Evolutionary conservation across 2,888 invertebrate genomes (phyloP).

Genomic region (Brachynemurus nebulosus): DNA sequence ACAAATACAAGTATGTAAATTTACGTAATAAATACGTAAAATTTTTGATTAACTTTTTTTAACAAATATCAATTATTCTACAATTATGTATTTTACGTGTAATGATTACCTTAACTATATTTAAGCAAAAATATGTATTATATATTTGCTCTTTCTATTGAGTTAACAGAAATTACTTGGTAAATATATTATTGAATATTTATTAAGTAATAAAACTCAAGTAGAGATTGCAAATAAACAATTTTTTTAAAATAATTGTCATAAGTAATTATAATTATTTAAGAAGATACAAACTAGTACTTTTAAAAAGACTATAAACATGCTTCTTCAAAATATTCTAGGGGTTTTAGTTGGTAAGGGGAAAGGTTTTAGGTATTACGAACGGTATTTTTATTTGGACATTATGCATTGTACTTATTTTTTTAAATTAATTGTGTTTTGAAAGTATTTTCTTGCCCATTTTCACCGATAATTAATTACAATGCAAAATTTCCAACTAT

Average conservation of each 20-base stretch:
- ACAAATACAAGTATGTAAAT: too few relatives aligned
- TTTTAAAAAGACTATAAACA: background rate
- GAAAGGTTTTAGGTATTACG: background rate
- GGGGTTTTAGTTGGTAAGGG: background rate
- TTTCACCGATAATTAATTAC: background rate
- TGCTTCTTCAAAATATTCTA: background rate
- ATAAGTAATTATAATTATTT: background rate
- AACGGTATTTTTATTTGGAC: background rate
- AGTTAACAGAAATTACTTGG: background rate
- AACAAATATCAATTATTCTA: too few relatives aligned
- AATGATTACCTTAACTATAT: too few relatives aligned
- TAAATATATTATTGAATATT: background rate
- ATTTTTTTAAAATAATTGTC: background rate
- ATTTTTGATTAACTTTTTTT: too few relatives aligned
- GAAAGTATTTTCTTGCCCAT: background rate
- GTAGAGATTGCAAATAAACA: background rate
- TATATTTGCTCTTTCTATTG: background rate
- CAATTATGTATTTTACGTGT: too few relatives aligned
- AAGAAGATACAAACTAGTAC: background rate
- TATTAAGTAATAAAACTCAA: background rate
- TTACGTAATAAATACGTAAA: too few relatives aligned
- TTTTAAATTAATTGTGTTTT: background rate
- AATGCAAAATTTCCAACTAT: background rate
- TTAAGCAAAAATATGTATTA: too few relatives aligned
- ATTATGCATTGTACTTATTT: background rate